Evolutionary conservation across 2,113 vertebrate species (phyloP).

Genomic region (Potamarius usumacintae): DNA sequence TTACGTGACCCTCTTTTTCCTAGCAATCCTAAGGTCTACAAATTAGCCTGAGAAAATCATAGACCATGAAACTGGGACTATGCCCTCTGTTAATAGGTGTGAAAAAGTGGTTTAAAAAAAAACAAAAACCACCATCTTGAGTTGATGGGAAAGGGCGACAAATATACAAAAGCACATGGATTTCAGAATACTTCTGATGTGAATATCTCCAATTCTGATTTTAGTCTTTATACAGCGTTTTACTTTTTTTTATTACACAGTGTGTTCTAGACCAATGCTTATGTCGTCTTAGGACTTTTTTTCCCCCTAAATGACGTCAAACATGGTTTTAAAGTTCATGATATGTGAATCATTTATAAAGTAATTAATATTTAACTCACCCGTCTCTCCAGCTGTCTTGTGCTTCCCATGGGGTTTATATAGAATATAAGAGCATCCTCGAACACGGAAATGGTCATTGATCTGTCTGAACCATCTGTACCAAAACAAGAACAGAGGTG

Average conservation of each 20-base stretch:
- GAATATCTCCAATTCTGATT: neutral
- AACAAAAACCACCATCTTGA: neutral
- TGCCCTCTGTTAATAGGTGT: neutral
- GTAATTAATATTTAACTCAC: conserved; percentile 63
- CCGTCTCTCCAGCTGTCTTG: conserved; percentile 97
- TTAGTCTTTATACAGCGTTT: too few relatives aligned
- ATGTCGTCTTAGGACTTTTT: neutral
- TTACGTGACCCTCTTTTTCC: too few relatives aligned
- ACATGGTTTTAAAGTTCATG: neutral
- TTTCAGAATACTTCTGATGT: neutral
- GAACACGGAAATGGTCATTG: conserved; percentile 92
- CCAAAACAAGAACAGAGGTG: conserved; percentile 56
- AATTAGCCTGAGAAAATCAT: neutral
- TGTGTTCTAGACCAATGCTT: neutral
- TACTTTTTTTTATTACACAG: neutral
- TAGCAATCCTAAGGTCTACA: neutral
- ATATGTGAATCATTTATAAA: neutral
- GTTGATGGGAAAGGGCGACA: neutral
- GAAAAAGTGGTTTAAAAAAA: neutral
- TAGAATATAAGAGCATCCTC: conserved; percentile 93
- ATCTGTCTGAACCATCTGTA: conserved; percentile 97
- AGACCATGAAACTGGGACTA: neutral
- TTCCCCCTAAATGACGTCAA: neutral
- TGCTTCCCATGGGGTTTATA: conserved; percentile 98
- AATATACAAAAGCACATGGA: neutral